Base-by-base conservation (phyloP, 1,140 invertebrate species). In the Tetragonula clypearis region DNA sequence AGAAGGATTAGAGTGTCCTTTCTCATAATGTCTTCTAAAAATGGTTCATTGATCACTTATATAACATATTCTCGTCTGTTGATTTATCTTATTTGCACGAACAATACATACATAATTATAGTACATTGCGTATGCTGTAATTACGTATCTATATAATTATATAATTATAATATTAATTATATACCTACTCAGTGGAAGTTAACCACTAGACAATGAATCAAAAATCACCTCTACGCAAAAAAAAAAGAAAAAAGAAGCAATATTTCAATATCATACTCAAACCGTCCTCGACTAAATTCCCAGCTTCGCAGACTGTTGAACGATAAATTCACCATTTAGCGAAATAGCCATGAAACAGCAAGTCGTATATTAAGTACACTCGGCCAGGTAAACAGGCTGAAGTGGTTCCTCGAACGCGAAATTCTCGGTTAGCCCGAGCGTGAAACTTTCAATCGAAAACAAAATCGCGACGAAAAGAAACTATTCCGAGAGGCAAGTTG, bases 401-500 rank as follows among this genome's bases (percentile, higher is more conserved):
- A 49, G 23, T 23, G 21, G 21, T 71, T 49, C 8, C 11, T 58
- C 19, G 14, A 56, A 78, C 23, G 3, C 14, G 53, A 79, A 79
- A 60, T 41, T 78, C 35, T 26, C 17, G 23, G 23, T 17, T 56
- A 15, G 6, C 17, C 17, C 23, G 21, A 55, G 55, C 6, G 30
- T 5, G 5, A 60, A 72, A 55, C 30, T 71, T 80, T 71, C 73
- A 81, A 60, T 73, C 26, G 58, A 73, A 73, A 79, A 72, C n/a
- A 71, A 73, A 62, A 26, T 68, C 11, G 1, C 41, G 55, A 35
- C 26, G 11, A 49, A 49, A 69, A 49, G 55, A 81, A 30, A 81
- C 55, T 62, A 53, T 49, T 62, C 17, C 35, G 12, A 6, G 17
- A 58, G 30, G 3, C 60, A 26, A 73, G 23, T 62, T 60, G 30